phyloP scores from a whole-genome alignment of 2,113 vertebrate species.

The Ancistrus triradiatus region DNA sequence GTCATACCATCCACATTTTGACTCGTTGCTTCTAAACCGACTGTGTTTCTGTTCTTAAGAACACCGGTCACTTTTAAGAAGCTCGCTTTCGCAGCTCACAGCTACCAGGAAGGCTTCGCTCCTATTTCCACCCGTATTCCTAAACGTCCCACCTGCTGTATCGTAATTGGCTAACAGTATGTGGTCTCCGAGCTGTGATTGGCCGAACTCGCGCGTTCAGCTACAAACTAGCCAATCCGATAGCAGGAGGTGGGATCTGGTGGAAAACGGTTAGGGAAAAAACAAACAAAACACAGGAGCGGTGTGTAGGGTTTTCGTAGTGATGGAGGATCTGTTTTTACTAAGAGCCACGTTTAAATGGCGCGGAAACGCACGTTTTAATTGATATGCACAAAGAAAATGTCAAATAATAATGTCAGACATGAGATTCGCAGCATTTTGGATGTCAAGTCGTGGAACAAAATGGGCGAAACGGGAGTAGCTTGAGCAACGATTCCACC shows the following conservation, averaged over 20 bases:
- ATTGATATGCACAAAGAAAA: neutral
- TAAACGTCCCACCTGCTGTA: neutral
- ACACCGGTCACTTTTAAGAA: neutral
- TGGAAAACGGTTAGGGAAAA: conserved; percentile 8
- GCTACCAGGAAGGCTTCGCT: neutral
- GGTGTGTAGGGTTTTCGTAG: conserved; percentile 2
- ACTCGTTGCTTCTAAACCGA: too few species aligned
- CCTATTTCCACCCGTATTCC: conserved; percentile 1
- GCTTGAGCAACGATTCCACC: neutral
- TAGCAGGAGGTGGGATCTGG: neutral
- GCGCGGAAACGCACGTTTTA: neutral
- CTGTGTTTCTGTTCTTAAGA: too few species aligned
- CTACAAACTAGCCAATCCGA: neutral
- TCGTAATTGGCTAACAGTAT: neutral
- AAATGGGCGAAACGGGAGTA: neutral
- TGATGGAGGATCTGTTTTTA: neutral
- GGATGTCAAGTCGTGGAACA: neutral
- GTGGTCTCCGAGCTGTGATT: neutral
- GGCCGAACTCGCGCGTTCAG: neutral
- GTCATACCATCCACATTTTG: too few species aligned
- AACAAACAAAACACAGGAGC: conserved; percentile 1
- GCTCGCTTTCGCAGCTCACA: too few species aligned
- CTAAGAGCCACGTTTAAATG: neutral
- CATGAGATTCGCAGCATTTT: neutral
- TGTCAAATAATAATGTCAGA: too few species aligned